Conservation (phyloP, 2,888 invertebrate genomes). For the Ectobius pallidus region DNA sequence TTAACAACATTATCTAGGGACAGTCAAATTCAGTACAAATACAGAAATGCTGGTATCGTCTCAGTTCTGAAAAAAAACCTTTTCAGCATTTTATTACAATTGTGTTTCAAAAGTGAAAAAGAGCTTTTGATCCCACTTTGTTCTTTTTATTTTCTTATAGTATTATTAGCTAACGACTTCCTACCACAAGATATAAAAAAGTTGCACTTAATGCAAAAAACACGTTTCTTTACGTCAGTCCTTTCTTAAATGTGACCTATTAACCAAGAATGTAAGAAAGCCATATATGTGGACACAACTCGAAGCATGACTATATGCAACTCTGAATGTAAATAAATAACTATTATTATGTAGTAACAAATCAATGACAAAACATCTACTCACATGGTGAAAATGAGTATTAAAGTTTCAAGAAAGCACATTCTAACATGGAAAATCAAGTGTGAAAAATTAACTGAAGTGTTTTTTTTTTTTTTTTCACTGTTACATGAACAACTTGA, state of each 20-base stretch:
- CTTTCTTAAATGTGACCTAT: conserved; percentile 1
- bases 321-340: conserved; percentile 36
- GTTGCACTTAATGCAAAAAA: background rate
- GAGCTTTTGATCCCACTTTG: conserved; percentile 22
- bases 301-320: background rate
- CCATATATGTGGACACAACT: background rate
- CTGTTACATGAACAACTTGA: background rate
- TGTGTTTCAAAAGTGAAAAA: conserved; percentile 24
- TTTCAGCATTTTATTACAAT: conserved; percentile 6
- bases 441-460: background rate
- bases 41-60: background rate
- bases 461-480: background rate
- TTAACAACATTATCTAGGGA: background rate
- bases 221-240: background rate
- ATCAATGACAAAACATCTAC: conserved; percentile 21
- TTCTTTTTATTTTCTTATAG: no score
- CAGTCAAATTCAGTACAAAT: background rate
- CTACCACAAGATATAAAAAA: conserved; percentile 9
- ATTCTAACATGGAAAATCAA: background rate
- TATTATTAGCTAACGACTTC: background rate
- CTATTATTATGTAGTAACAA: conserved; percentile 26
- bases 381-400: conserved; percentile 33
- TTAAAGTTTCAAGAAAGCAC: conserved; percentile 25
- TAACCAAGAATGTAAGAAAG: background rate
- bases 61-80: background rate